Conservation (phyloP, 2,113 vertebrate genomes). For the Lophura nycthemera region DNA sequence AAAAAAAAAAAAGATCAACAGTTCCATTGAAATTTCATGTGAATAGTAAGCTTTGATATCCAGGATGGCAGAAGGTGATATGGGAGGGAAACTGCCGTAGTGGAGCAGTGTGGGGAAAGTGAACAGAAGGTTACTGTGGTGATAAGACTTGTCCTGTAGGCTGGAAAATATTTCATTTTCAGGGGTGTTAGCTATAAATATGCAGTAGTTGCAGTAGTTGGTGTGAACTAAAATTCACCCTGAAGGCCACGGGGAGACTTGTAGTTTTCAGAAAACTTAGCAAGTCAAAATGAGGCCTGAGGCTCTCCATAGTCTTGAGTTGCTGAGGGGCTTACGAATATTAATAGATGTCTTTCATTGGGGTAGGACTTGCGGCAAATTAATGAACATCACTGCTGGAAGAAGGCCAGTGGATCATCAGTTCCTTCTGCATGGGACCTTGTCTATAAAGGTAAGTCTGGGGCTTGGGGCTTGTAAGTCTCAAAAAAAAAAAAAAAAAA, state of each 20-base stretch:
- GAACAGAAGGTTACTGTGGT: neutral
- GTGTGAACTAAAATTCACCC: neutral
- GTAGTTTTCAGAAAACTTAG: neutral
- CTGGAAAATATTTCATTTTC: neutral
- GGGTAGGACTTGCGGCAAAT: slow-evolving; percentile 70
- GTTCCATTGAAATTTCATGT: neutral
- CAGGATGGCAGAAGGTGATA: neutral
- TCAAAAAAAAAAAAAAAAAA: slow-evolving; percentile 13
- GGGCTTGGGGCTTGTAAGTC: slow-evolving; percentile 60
- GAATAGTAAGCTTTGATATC: neutral
- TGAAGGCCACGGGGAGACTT: neutral
- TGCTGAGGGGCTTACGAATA: slow-evolving; percentile 47
- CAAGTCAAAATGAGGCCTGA: slow-evolving; percentile 39
- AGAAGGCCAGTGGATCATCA: slow-evolving; percentile 68
- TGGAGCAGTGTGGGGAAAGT: neutral
- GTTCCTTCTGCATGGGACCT: slow-evolving; percentile 71
- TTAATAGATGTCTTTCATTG: slow-evolving; percentile 76
- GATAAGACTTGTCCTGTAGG: neutral
- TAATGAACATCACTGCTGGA: slow-evolving; percentile 71
- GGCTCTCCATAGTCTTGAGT: slow-evolving; percentile 31
- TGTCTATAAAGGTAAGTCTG: slow-evolving; percentile 77
- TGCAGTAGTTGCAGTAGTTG: neutral
- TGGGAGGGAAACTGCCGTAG: slow-evolving; percentile 21
- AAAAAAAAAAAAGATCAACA: neutral
- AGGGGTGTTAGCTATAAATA: neutral